A percentile compares a stretch with the other conserved stretches of the same genome.
Evolutionary conservation across 1,140 invertebrate genomes (phyloP).

Genomic region (Ceratina japonica): DNA sequence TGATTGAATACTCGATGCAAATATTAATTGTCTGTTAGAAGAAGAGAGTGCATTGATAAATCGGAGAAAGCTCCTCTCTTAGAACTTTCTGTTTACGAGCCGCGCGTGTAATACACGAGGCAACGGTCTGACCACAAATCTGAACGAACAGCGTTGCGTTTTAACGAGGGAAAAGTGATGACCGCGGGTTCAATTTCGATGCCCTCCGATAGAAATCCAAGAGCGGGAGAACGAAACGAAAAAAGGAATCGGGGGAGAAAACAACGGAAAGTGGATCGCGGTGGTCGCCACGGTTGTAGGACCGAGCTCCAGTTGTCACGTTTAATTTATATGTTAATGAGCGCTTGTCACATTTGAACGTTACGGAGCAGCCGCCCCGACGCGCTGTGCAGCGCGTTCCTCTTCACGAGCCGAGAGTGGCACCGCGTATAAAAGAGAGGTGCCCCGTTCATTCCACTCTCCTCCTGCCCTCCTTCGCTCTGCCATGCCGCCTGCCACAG

Average conservation of each 20-base stretch:
- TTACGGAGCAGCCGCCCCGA: constrained; percentile 43
- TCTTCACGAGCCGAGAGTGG: not conserved
- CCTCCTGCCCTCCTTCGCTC: constrained; percentile 46
- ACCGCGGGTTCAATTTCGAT: not conserved
- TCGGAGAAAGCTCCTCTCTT: no score
- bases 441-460: constrained; percentile 62
- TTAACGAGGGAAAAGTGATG: constrained; percentile 4
- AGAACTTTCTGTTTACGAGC: no score
- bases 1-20: no score
- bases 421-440: constrained; percentile 32
- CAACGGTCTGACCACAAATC: not conserved
- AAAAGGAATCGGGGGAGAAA: constrained; percentile 6
- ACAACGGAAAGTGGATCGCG: constrained; percentile 42
- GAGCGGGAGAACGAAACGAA: no score
- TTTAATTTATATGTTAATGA: constrained; percentile 75
- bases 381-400: constrained; percentile 21
- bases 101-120: no score
- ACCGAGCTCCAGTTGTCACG: constrained; percentile 66
- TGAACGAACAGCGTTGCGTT: not conserved
- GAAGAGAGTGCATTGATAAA: no score
- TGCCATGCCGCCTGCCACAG: constrained; percentile 36
- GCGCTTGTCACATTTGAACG: constrained; percentile 66
- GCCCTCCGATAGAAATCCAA: no score
- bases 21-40: no score
- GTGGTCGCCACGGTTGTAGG: constrained; percentile 54